Conservation (phyloP, 2,888 invertebrate species). For the Pollenia labialis region DNA sequence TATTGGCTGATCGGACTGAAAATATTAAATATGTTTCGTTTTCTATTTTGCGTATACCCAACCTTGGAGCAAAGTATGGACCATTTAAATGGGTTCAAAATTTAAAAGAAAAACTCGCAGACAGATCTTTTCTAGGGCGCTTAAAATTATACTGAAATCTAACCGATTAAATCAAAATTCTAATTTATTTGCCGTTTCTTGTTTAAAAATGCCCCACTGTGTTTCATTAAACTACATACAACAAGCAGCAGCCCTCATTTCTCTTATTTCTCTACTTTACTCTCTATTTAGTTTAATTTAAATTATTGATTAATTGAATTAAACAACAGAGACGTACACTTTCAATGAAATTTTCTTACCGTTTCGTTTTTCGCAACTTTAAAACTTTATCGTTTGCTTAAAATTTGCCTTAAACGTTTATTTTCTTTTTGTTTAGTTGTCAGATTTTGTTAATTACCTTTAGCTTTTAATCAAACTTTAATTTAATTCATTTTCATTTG, state of each 20-base stretch:
- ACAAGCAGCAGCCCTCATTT: not conserved
- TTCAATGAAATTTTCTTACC: not conserved
- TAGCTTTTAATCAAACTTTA: constrained; percentile 63
- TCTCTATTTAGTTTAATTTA: constrained; percentile 32
- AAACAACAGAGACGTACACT: constrained; percentile 5
- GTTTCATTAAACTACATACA: not conserved
- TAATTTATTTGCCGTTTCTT: no score
- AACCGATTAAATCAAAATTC: no score
- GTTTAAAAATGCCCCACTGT: no score
- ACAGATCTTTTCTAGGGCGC: no score
- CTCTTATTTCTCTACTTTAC: not conserved
- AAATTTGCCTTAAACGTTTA: not conserved
- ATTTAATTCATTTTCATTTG: constrained; percentile 53
- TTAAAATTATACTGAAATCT: no score
- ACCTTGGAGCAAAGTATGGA: no score
- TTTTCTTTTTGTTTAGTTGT: constrained; percentile 31
- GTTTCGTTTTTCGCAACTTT: not conserved
- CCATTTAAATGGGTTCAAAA: no score
- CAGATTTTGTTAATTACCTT: constrained; percentile 60
- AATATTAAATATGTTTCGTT: no score
- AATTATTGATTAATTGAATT: constrained; percentile 69
- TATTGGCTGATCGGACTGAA: no score
- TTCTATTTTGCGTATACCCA: no score
- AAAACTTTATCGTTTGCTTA: not conserved
- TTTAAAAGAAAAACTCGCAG: no score